Base-by-base conservation (phyloP, 2,888 invertebrate species). In the Macrosoma leucophasiata region DNA sequence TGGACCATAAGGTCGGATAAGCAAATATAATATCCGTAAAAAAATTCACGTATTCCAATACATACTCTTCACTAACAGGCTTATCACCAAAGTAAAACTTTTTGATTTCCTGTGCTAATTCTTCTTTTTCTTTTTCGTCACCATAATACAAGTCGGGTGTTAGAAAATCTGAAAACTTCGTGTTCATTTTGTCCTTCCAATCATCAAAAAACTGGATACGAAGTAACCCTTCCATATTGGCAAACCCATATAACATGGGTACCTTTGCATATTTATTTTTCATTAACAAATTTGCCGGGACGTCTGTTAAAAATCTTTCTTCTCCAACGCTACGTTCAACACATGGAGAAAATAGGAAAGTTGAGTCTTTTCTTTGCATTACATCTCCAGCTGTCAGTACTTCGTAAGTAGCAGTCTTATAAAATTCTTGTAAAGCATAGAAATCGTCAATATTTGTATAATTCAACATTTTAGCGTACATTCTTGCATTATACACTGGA, bases 21-120 rank as follows among this genome's bases (percentile, higher is more conserved):
- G 37, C 45, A 38, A 69, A 61, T 0, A 57, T 0, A 3, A 52
- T 15, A 82, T 89, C 81, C 3, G 63, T 39, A 27, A 57, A 53
- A 20, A 52, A 70, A 24, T 55, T 22, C 4, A 52, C 33, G 19
- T 41, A 66, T 3, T 33, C 8, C n/a, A 55, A 21, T 26, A 58
- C 21, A 10, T 34, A 55, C 0, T 38, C 37, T 21, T 46, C 39
- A 1, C 36, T 37, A 4, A 68, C 42, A 2, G 41, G 21, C 5
- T 52, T 24, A n/a, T 56, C 38, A 5, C 62, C 66, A 41, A 71
- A 73, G 46, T 67, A 68, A 46, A 62, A 65, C 4, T 55, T 29
- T 41, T 62, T 67, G 1, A 64, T 36, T 30, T 31, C 33, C 15
- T 41, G 32, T 3, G 51, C 50, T 0, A 67, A 36, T 27, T 42